Evolutionary conservation across 2,113 vertebrate genomes (phyloP).

Genomic region (Xenus cinereus): DNA sequence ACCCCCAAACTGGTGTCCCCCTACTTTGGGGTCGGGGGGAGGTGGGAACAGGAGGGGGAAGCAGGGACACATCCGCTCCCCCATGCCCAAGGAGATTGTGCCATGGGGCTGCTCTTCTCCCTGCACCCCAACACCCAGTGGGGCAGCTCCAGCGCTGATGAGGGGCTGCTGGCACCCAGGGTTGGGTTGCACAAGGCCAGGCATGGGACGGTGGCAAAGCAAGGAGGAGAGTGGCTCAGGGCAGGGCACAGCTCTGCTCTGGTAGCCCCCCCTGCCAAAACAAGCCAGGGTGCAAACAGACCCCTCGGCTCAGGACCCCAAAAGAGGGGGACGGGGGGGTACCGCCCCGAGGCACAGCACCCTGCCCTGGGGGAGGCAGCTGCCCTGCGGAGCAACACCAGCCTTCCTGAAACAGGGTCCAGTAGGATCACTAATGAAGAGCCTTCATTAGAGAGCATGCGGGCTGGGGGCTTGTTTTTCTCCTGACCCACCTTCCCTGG

Average conservation of each 20-base stretch:
- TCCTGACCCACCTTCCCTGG: accelerated
- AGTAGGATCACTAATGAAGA: not conserved
- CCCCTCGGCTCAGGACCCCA: accelerated
- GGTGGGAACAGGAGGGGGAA: not conserved
- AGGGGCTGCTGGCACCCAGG: accelerated
- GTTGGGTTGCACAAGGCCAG: not conserved
- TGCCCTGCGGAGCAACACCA: not conserved
- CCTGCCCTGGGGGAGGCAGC: accelerated
- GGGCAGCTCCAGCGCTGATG: accelerated
- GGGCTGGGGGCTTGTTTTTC: not conserved
- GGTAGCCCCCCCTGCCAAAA: not conserved
- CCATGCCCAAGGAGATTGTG: too few species aligned
- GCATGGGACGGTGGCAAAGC: accelerated
- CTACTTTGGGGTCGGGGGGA: not conserved
- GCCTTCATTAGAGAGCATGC: accelerated
- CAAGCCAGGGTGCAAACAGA: not conserved
- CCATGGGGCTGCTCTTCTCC: not conserved
- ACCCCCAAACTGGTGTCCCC: not conserved
- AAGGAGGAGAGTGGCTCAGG: not conserved
- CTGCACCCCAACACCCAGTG: not conserved
- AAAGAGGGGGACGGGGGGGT: accelerated
- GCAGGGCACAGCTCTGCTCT: not conserved
- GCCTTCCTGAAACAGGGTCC: not conserved
- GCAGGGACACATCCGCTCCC: not conserved
- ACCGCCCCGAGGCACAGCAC: not conserved